phyloP scores from a whole-genome alignment of 2,797 vertebrate species.

The Rhinella marina region DNA sequence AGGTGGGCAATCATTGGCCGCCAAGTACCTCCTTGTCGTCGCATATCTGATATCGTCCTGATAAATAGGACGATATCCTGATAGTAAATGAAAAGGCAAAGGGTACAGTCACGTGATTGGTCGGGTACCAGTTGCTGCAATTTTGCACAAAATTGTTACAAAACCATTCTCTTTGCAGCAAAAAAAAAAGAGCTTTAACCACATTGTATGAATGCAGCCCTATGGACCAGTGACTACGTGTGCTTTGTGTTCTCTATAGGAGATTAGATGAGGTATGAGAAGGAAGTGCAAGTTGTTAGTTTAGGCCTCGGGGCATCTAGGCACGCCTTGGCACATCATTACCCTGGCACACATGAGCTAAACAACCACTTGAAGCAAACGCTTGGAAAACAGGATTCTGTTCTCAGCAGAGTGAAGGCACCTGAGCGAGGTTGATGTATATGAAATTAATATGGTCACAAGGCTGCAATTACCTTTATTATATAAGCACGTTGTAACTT shows the following conservation, averaged over 20 bases:
- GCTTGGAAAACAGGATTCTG: conserved; percentile 2
- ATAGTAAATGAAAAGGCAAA: too few relatives aligned
- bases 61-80: too few relatives aligned
- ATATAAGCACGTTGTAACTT: not conserved
- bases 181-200: too few relatives aligned
- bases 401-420: not conserved
- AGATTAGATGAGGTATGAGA: not conserved
- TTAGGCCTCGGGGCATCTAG: not conserved
- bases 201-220: too few relatives aligned
- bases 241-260: not conserved
- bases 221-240: too few relatives aligned
- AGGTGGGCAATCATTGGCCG: too few relatives aligned
- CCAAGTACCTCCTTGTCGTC: too few relatives aligned
- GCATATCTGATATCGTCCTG: too few relatives aligned
- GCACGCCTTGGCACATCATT: not conserved
- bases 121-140: too few relatives aligned
- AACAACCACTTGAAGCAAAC: not conserved
- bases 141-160: too few relatives aligned
- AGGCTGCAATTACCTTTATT: conserved; percentile 9
- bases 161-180: too few relatives aligned
- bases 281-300: not conserved
- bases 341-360: not conserved
- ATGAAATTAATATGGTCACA: conserved; percentile 15
- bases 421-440: not conserved
- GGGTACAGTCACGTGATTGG: too few relatives aligned